Base-by-base conservation (phyloP, 2,888 invertebrate species). In the Mesodorylaimus sp. region DNA sequence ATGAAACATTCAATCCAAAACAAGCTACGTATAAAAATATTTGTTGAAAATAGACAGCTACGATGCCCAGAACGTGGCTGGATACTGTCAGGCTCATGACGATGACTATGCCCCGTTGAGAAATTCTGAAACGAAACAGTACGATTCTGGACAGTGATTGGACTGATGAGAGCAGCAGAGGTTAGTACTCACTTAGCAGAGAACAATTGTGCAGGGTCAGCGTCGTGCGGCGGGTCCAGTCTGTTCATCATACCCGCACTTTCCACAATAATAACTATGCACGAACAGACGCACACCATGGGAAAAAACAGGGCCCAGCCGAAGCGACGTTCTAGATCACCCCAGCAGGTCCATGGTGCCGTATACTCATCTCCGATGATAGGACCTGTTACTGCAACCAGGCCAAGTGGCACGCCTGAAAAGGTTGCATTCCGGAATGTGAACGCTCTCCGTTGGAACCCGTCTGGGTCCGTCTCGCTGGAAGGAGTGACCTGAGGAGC, bases 281-380 rank as follows among this genome's bases (percentile, higher is more conserved):
- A 2, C 16, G 38, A 16, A n/a, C 25, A 36, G 13, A 50, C 24
- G 10, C 26, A 24, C 13, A 37, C 50, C 32, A 45, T 50, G 2
- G 50, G 50, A 7, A 23, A 3, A 25, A 50, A 28, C 16, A 50
- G 28, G 26, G 47, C 37, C 16, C 2, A 41, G 16, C 5, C 23
- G 13, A 27, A 32, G 2, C 13, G 2, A n/a, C n/a, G 25, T 10
- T 41, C 46, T 32, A 50, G 16, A 43, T 47, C 46, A 1, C 41
- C 47, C 50, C 47, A 50, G 25, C 50, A 50, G 13, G 50, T 50
- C 50, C 50, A 50, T 3, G 29, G 5, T n/a, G 45, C 45, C 3
- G 36, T n/a, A 29, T 50, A 50, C 24, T 50, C 45, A 13, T 38
- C 28, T 13, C 29, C 23, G 19, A 50, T 45, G 28, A 25, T 3